phyloP scores from a whole-genome alignment of 2,113 vertebrate species.

The Gila orcuttii region DNA sequence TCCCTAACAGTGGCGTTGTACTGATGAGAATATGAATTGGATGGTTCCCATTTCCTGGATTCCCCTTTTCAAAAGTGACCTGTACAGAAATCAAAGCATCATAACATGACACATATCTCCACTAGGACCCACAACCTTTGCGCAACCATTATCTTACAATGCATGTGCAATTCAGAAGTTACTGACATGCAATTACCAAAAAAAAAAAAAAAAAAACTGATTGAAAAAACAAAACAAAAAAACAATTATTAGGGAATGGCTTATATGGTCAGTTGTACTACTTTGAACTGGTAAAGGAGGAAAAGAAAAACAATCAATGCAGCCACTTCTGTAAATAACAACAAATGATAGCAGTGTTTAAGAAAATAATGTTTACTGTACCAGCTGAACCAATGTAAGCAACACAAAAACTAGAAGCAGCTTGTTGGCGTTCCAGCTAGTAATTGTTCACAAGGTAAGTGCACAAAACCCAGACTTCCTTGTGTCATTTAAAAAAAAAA shows the following conservation, averaged over 20 bases:
- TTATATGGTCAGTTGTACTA: slow-evolving; percentile 11
- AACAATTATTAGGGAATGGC: rapidly evolving
- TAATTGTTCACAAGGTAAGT: not conserved
- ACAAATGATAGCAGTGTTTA: not conserved
- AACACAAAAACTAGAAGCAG: not conserved
- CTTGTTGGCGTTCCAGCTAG: not conserved
- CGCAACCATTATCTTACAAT: not conserved
- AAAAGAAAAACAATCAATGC: not conserved
- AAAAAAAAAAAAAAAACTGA: not conserved
- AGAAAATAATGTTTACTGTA: slow-evolving; percentile 1
- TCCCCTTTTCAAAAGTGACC: not conserved
- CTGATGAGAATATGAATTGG: not conserved
- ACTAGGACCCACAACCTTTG: not conserved
- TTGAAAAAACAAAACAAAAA: not conserved
- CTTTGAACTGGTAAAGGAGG: not conserved
- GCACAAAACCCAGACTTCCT: not conserved
- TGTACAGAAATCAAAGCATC: not conserved
- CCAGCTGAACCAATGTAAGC: not conserved
- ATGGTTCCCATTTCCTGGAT: not conserved
- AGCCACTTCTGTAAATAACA: not conserved
- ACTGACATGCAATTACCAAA: not conserved
- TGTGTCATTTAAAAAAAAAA: not conserved
- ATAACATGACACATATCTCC: not conserved
- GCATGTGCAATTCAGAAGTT: not conserved
- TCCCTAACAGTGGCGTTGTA: not conserved